Evolutionary conservation across 2,113 vertebrate species (phyloP).

Genomic region (Callionymus lyra): DNA sequence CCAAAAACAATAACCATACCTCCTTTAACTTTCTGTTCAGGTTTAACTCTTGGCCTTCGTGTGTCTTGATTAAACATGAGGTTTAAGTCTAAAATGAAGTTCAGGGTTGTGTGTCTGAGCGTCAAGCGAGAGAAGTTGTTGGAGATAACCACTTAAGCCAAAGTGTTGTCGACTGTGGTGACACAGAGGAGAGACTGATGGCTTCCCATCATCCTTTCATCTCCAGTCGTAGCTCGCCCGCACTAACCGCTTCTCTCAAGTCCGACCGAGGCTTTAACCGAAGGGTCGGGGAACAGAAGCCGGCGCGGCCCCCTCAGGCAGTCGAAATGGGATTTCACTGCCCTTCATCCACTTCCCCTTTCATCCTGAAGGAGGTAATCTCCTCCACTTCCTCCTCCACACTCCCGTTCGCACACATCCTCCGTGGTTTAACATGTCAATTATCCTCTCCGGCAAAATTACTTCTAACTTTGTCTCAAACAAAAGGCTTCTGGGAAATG

Average conservation of each 20-base stretch:
- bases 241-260: conserved; percentile 9
- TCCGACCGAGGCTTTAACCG: conserved; percentile 11
- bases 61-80: too few species aligned
- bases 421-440: conserved; percentile 21
- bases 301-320: conserved; percentile 4
- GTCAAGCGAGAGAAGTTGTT: too few species aligned
- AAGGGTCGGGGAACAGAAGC: not conserved
- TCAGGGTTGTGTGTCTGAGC: too few species aligned
- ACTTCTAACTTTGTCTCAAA: too few species aligned
- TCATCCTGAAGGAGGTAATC: conserved; percentile 22
- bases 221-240: conserved; percentile 15
- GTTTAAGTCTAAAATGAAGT: too few species aligned
- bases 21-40: too few species aligned
- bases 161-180: conserved; percentile 10
- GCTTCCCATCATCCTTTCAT: conserved; percentile 32
- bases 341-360: conserved; percentile 23
- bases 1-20: too few species aligned
- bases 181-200: conserved; percentile 33
- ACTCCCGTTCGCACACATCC: conserved; percentile 7
- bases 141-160: too few species aligned
- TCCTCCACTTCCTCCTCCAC: not conserved
- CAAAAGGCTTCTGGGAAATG: too few species aligned
- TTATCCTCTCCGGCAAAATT: not conserved
- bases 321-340: conserved; percentile 30
- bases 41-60: too few species aligned